Base-by-base conservation (phyloP, 2,113 vertebrate species). In the Eupsittula cactorum region DNA sequence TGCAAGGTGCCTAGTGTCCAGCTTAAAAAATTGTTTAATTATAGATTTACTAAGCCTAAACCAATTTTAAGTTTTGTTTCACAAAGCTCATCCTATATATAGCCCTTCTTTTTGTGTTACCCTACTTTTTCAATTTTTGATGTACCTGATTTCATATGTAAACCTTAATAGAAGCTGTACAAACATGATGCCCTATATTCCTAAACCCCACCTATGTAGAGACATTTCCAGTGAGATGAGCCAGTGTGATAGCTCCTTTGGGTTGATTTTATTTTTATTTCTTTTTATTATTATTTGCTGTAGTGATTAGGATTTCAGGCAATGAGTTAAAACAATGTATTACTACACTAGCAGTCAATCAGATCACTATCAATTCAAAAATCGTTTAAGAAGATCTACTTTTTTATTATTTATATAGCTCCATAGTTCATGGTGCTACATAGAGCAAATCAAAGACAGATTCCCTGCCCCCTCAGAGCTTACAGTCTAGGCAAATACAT, bases 351-450 rank as follows among this genome's bases (percentile, higher is more conserved):
- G 44, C n/a, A 93, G 90, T 91, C 85, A 94, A 96, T 97, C 82
- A 94, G 84, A 90, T 95, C 67, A 96, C 87, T 93, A 77, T 94
- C 75, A 96, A 87, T 96, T 95, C 90, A 95, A 96, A 94, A 37
- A 94, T 87, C 27, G 93, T 95, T 96, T 92, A 91, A 92, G 92
- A 96, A 94, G 75, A 76, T 96, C 93, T 96, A 85, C 41, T 85
- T 76, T 94, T 97, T 96, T 97, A 97, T 97, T 96, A 94, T 91
- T 96, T 96, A 85, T 96, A 97, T 97, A 96, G 93, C 96, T 96
- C 93, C 94, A 91, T 96, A 90, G 50, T 64, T 92, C 85, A 96
- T 97, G 96, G 95, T 95, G 94, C 94, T 97, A 91, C 95, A 97
- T 94, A 90, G 85, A 86, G 88, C 75, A 93, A 94, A 95, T 47